Conservation (phyloP, 2,888 invertebrate species). For the Papilio protenor region DNA sequence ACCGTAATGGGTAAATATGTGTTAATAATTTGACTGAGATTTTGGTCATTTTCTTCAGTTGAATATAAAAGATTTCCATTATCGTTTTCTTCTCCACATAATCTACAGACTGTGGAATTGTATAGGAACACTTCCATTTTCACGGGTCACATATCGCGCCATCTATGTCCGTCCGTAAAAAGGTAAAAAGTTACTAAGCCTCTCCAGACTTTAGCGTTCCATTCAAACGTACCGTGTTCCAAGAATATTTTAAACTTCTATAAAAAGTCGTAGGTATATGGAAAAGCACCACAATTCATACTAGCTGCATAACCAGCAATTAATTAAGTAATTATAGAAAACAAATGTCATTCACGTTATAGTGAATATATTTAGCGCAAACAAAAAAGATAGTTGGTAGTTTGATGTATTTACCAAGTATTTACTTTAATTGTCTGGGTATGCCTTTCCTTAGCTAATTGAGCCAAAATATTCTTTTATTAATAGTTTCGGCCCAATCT, state of each 20-base stretch:
- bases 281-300: not conserved
- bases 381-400: too few relatives aligned
- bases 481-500: too few relatives aligned
- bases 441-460: too few relatives aligned
- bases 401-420: too few relatives aligned
- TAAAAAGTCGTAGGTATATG: not conserved
- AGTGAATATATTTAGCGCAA: too few relatives aligned
- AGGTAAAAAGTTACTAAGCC: conserved; percentile 6
- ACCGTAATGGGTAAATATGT: conserved; percentile 90
- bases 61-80: conserved; percentile 87
- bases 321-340: too few relatives aligned
- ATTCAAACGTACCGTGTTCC: not conserved
- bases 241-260: not conserved
- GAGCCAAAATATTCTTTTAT: too few relatives aligned
- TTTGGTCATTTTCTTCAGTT: conserved; percentile 82
- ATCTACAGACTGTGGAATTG: conserved; percentile 89
- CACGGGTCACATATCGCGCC: conserved; percentile 61
- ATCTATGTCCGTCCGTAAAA: conserved; percentile 74
- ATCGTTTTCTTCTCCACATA: conserved; percentile 90
- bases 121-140: conserved; percentile 84
- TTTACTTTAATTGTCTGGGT: too few relatives aligned
- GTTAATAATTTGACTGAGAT: conserved; percentile 87
- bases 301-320: too few relatives aligned
- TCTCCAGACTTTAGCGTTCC: not conserved
- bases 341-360: too few relatives aligned